Evolutionary conservation across 2,113 vertebrate species (phyloP).

Genomic region (Pelmatolapia mariae): DNA sequence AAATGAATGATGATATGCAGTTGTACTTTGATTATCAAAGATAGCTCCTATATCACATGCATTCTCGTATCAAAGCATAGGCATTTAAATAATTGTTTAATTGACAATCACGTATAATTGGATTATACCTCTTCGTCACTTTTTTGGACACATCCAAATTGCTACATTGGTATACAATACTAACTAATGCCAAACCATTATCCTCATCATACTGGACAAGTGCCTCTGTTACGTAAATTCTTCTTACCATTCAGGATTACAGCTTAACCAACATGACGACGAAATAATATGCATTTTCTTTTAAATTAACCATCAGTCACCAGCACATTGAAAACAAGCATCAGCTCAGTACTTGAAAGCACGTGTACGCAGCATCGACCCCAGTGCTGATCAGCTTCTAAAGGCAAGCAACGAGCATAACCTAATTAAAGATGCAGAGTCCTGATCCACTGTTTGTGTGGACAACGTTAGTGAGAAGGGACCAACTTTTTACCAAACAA

Average conservation of each 20-base stretch:
- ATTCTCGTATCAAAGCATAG: not conserved
- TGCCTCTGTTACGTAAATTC: conserved; percentile 59
- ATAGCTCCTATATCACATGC: not conserved
- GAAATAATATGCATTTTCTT: not conserved
- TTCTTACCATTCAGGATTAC: conserved; percentile 15
- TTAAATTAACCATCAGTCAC: conserved; percentile 9
- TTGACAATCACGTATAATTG: conserved; percentile 47
- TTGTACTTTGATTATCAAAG: not conserved
- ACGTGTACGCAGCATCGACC: not conserved
- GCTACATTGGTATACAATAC: conserved; percentile 3
- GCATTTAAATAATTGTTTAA: conserved; percentile 6
- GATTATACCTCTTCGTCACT: conserved; percentile 4
- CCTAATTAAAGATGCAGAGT: not conserved
- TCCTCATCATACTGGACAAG: conserved; percentile 51
- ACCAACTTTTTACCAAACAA: conserved; percentile 63
- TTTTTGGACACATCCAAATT: conserved; percentile 10
- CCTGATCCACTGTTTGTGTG: conserved; percentile 28
- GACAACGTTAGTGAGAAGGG: conserved; percentile 39
- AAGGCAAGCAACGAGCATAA: conserved; percentile 1
- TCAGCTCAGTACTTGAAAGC: not conserved
- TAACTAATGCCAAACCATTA: conserved; percentile 25
- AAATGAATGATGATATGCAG: not conserved
- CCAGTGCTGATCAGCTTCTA: not conserved
- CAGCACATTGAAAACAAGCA: not conserved
- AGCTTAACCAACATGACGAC: not conserved